Conservation (phyloP, 2,888 invertebrate species). For the Trichogramma dendrolimi region DNA sequence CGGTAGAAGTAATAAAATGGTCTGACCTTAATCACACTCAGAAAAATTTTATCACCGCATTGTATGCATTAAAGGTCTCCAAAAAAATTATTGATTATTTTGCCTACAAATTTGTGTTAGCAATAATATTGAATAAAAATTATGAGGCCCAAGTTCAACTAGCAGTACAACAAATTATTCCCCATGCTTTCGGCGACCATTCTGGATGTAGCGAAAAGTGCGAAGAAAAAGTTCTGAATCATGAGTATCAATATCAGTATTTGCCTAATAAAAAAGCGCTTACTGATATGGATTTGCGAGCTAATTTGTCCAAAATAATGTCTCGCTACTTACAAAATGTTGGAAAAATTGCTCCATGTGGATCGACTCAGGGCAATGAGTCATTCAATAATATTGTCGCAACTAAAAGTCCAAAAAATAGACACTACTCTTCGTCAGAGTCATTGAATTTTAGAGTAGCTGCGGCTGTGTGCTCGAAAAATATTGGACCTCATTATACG, state of each 20-base stretch:
- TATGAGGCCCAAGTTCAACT: background rate
- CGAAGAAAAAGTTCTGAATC: no score
- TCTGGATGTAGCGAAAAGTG: background rate
- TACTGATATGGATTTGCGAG: constrained; percentile 3
- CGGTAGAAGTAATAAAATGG: constrained; percentile 20
- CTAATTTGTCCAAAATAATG: constrained; percentile 12
- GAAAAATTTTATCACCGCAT: constrained; percentile 10
- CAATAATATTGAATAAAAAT: constrained; percentile 13
- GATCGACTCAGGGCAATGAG: constrained; percentile 25
- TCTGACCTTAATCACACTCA: constrained; percentile 25
- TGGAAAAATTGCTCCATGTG: constrained; percentile 20
- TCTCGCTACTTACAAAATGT: constrained; percentile 18
- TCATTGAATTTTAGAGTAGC: constrained; percentile 21
- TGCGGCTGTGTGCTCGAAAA: constrained; percentile 21
- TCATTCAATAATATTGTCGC: constrained; percentile 19
- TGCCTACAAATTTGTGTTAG: constrained; percentile 1
- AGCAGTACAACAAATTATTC: constrained; percentile 8
- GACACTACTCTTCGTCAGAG: constrained; percentile 20
- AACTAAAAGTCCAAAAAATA: constrained; percentile 21
- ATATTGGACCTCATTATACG: constrained; percentile 17
- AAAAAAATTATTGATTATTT: constrained; percentile 23
- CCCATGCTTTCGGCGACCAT: constrained; percentile 7
- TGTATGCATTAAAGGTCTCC: constrained; percentile 18
- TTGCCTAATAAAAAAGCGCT: constrained; percentile 12
- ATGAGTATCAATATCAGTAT: constrained; percentile 6